phyloP scores from a whole-genome alignment of 2,797 vertebrate species.

The Hydrophis major region DNA sequence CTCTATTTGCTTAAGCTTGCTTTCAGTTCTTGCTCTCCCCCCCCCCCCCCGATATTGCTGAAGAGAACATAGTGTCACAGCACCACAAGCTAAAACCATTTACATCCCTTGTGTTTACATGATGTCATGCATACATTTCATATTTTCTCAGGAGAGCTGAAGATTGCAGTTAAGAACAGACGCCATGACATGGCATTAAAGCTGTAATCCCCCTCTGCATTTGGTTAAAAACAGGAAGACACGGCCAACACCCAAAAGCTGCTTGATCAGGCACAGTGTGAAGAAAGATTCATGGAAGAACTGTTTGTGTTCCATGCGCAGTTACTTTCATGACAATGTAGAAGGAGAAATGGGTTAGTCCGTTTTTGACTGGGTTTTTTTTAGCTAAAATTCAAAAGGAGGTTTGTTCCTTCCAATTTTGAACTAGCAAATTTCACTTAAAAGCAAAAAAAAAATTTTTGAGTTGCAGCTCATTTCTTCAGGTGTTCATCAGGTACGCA shows the following conservation, averaged over 20 bases:
- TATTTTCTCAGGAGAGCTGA: neutral
- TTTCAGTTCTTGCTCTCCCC: conserved; percentile 19
- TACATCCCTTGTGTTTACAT: conserved; percentile 20
- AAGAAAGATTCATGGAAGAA: neutral
- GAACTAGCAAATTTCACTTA: neutral
- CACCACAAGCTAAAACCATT: conserved; percentile 31
- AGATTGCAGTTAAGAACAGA: neutral
- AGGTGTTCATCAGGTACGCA: neutral
- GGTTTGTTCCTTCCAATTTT: neutral
- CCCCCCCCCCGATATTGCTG: neutral
- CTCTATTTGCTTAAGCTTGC: conserved; percentile 31
- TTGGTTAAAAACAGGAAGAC: conserved; percentile 27
- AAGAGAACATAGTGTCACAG: conserved; percentile 36
- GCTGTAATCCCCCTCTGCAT: conserved; percentile 10
- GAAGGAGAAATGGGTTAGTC: neutral
- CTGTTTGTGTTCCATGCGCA: neutral
- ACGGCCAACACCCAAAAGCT: neutral
- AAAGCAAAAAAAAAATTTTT: neutral
- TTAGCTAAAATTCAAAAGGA: neutral
- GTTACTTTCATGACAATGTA: neutral
- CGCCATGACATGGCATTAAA: neutral
- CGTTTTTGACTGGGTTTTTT: neutral
- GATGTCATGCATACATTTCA: neutral
- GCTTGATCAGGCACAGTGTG: neutral
- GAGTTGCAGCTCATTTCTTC: neutral